Conservation (phyloP, 2,797 vertebrate species). For the Pantherophis alleghaniensis region DNA sequence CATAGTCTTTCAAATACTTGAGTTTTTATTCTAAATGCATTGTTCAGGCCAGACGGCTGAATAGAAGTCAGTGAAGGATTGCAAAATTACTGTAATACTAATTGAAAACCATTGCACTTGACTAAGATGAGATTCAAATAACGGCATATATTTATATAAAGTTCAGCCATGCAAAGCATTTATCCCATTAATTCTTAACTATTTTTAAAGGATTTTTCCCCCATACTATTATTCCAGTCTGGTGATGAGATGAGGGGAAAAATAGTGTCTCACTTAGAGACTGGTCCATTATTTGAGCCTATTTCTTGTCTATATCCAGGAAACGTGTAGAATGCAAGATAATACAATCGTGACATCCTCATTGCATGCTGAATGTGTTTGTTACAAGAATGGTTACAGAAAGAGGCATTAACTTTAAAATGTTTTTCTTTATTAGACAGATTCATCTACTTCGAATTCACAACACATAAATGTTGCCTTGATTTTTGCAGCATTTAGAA, state of each 20-base stretch:
- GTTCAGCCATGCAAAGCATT: slow-evolving; percentile 6
- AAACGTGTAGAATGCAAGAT: neutral
- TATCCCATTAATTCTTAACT: slow-evolving; percentile 15
- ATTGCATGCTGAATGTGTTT: neutral
- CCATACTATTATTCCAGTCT: neutral
- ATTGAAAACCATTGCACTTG: neutral
- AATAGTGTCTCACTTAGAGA: neutral
- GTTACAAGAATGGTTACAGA: neutral
- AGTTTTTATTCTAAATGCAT: neutral
- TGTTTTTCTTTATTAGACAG: neutral
- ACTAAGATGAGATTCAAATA: slow-evolving; percentile 1
- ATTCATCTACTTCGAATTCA: neutral
- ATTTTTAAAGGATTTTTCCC: neutral
- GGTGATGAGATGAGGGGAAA: neutral
- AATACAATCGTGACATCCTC: neutral
- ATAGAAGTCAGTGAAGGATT: slow-evolving; percentile 12
- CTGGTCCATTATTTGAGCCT: neutral
- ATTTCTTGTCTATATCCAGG: neutral
- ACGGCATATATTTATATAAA: slow-evolving; percentile 18
- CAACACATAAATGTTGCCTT: neutral
- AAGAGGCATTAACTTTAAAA: neutral
- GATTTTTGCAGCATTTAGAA: neutral
- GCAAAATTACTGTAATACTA: slow-evolving; percentile 1
- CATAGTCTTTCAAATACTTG: neutral
- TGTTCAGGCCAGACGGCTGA: neutral